phyloP scores from a whole-genome alignment of 2,113 vertebrate species.

The Rhineura floridana region DNA sequence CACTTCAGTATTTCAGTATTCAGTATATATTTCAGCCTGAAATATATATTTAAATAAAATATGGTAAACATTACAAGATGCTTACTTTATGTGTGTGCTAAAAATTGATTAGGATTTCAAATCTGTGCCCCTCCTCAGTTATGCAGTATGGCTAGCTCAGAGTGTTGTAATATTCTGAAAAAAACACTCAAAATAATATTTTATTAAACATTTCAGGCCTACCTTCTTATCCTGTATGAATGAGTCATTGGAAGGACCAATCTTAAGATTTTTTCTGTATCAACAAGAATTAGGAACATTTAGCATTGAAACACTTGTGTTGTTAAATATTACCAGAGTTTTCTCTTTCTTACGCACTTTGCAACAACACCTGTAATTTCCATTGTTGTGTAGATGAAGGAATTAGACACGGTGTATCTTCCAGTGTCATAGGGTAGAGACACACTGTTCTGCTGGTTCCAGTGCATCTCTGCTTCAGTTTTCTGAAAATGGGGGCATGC shows the following conservation, averaged over 20 bases:
- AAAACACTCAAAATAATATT: background rate
- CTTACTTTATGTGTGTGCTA: too few relatives aligned
- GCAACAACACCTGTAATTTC: background rate
- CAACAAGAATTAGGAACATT: background rate
- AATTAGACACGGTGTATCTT: background rate
- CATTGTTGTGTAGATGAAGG: background rate
- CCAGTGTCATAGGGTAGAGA: background rate
- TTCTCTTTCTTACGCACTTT: background rate
- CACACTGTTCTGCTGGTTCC: too few relatives aligned
- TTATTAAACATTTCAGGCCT: background rate
- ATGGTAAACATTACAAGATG: background rate
- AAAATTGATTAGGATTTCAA: background rate
- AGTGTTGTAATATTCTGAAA: background rate
- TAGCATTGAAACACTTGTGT: background rate
- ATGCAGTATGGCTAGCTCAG: background rate
- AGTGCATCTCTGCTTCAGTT: too few relatives aligned
- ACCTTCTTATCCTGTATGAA: background rate
- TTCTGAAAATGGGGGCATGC: too few relatives aligned
- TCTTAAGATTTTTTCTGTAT: background rate
- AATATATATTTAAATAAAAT: fast-evolving
- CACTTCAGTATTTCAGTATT: background rate
- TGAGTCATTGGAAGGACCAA: too few relatives aligned
- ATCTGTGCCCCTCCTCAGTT: fast-evolving
- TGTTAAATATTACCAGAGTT: background rate
- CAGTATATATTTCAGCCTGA: background rate